Percentiles rank a stretch among this genome's conserved stretches.
These are phyloP conservation scores for Hipparchia sbordonii DNA, from an alignment of 2,888 invertebrate genomes.

Conservation along the genomic window DNA sequence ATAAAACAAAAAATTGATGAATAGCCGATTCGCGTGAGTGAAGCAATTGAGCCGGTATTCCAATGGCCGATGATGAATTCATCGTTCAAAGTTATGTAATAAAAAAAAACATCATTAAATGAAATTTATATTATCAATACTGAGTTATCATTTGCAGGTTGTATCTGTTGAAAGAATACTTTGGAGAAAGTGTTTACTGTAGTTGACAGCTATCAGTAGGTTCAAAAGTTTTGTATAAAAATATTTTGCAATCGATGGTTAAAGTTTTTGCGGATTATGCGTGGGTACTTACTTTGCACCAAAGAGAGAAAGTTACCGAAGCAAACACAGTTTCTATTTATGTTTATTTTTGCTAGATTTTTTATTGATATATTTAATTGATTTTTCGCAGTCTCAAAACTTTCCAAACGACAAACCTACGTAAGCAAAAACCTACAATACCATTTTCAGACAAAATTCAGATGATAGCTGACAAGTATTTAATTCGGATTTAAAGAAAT, in stretches of 20 bases:
- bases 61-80: constrained; percentile 59
- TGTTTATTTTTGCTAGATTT: neutral
- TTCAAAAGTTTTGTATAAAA: neutral
- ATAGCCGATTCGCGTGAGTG: constrained; percentile 63
- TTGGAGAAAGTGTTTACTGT: constrained; percentile 9
- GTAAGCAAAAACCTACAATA: too few species aligned
- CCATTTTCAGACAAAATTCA: too few species aligned
- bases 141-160: constrained; percentile 7
- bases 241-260: neutral
- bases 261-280: constrained; percentile 1
- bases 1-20: constrained; percentile 53
- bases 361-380: neutral
- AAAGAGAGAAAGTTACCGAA: constrained; percentile 6
- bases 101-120: constrained; percentile 26
- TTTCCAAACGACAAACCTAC: too few species aligned
- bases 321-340: neutral
- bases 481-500: too few species aligned
- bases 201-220: neutral
- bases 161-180: neutral
- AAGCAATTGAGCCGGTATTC: constrained; percentile 61
- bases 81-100: constrained; percentile 38
- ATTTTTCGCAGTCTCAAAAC: neutral
- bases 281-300: neutral
- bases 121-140: constrained; percentile 9
- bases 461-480: too few species aligned